Conservation (phyloP, 1,140 invertebrate species). For the Cyphomyrmex costatus region DNA sequence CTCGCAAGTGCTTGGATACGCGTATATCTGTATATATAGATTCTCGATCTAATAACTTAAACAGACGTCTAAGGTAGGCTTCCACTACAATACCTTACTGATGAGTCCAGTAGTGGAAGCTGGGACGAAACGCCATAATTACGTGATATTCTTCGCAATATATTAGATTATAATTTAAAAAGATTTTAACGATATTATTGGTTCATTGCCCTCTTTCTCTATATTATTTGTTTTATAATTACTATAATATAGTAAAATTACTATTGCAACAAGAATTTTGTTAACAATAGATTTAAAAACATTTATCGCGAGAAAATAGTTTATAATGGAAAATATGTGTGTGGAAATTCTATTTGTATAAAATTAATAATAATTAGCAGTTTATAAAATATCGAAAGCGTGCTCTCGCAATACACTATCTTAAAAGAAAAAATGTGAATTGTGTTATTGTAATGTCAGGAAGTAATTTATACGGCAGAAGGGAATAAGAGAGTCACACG, state of each 20-base stretch:
- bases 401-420: not conserved
- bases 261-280: not conserved
- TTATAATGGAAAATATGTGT: not conserved
- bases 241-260: not conserved
- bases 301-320: not conserved
- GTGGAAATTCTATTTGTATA: conserved; percentile 4
- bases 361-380: not conserved
- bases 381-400: not conserved
- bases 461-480: not conserved
- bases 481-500: not conserved
- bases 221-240: too few relatives aligned
- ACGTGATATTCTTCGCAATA: too few relatives aligned
- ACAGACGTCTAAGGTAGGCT: too few relatives aligned
- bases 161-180: too few relatives aligned
- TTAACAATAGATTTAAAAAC: not conserved
- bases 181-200: too few relatives aligned
- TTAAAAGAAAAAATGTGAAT: not conserved
- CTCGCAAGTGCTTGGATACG: too few relatives aligned
- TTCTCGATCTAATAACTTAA: too few relatives aligned
- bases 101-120: too few relatives aligned
- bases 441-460: not conserved
- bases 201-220: too few relatives aligned
- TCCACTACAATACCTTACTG: too few relatives aligned
- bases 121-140: too few relatives aligned
- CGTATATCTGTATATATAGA: too few relatives aligned